Base-by-base conservation (phyloP, 2,113 vertebrate genomes). In the Pardalotus punctatus region DNA sequence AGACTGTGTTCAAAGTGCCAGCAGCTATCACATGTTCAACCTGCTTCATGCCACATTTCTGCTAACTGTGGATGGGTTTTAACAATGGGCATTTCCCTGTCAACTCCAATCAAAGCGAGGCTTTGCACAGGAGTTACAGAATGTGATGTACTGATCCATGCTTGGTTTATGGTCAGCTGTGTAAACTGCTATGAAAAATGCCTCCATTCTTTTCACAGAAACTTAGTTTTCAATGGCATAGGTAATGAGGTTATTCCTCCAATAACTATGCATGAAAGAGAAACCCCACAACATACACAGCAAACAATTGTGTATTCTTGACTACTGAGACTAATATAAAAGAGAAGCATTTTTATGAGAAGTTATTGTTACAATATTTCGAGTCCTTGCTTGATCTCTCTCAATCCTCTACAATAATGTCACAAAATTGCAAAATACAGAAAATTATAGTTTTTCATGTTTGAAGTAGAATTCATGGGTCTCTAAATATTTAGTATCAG, bases 41-140 rank as follows among this genome's bases (percentile, higher is more conserved):
- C 82, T 76, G 69, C 69, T 94, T 66, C 74, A 42, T n/a, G 78
- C 77, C 82, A 78, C 87, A 51, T 87, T 91, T 92, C 83, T 97
- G 88, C 82, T 92, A 73, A 51, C 71, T 58, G 13, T 58, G 47
- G 79, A 72, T 92, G 94, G 71, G 58, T 94, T 97, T 96, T 93
- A 88, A 96, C 94, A 93, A 94, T 12, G 77, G 91, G 56, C 48
- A 88, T 96, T 96, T 96, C 86, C n/a, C 60, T 94, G 82, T 95
- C 96, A 40, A 57, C 58, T 81, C 86, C 31, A 71, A 94, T 94
- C 89, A 88, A 51, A 12, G 56, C 0, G 22, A 91, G 88, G 45
- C 58, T 91, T 79, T 60, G 78, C 56, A 74, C 57, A 51, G 54
- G 50, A 50, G 58, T 36, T 84, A 80, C 54, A 64, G 60, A 78